These are phyloP conservation scores for Alligator mississippiensis DNA, from an alignment of 2,113 vertebrate genomes.

Conservation along the genomic window DNA sequence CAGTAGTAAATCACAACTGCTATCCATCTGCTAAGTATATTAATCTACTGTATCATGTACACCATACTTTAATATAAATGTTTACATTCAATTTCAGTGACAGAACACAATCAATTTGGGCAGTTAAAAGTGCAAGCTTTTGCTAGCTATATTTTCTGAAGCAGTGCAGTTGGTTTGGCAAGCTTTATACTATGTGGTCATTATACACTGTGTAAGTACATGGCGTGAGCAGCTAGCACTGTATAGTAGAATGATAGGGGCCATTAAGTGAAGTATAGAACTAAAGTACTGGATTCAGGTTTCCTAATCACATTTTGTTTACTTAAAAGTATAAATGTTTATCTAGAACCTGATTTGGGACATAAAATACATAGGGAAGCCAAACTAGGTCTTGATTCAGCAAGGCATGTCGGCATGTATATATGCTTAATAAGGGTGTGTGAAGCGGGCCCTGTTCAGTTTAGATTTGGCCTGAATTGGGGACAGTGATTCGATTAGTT, in stretches of 20 bases:
- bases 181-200: neutral
- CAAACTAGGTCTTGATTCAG: no score
- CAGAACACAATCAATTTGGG: conserved; percentile 34
- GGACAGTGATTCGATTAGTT: no score
- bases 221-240: neutral
- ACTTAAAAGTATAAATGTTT: neutral
- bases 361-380: neutral
- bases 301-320: neutral
- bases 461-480: no score
- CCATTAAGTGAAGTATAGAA: neutral
- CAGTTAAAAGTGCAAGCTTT: conserved; percentile 29
- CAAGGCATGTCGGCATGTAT: no score
- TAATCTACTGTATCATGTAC: conserved; percentile 51
- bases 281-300: neutral
- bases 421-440: no score
- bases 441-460: no score
- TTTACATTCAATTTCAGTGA: conserved; percentile 46
- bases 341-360: conserved; percentile 4
- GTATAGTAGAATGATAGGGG: neutral
- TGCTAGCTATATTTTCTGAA: neutral
- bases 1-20: conserved; percentile 54
- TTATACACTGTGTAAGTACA: neutral
- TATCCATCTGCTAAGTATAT: conserved; percentile 69
- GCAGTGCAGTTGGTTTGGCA: neutral
- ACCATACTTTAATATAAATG: neutral